These are phyloP conservation scores for Coregonus ussuriensis DNA, from an alignment of 2,797 vertebrate genomes.

Conservation along the genomic window DNA sequence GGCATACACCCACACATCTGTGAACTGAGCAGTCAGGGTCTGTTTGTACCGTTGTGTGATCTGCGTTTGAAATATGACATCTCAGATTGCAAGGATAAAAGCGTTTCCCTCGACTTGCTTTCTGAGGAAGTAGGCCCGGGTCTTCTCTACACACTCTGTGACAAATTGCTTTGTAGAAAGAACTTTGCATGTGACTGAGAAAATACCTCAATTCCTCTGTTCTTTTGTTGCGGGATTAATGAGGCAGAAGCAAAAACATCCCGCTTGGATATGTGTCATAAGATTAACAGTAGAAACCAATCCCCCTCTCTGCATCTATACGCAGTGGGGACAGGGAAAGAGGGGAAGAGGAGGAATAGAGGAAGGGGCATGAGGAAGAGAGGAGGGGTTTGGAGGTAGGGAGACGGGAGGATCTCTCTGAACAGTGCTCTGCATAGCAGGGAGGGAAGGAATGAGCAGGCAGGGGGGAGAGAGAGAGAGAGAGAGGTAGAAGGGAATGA, in stretches of 20 bases:
- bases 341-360: background rate
- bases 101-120: background rate
- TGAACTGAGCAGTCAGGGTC: background rate
- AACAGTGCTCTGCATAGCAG: background rate
- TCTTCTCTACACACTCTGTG: background rate
- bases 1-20: slow-evolving; percentile 1
- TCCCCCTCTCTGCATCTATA: slow-evolving; percentile 14
- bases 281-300: too few species aligned
- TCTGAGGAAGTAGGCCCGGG: background rate
- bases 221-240: slow-evolving; percentile 59
- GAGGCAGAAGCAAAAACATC: slow-evolving; percentile 45
- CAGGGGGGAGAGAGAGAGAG: too few species aligned
- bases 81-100: background rate
- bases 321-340: background rate
- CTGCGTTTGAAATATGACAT: too few species aligned
- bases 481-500: slow-evolving; percentile 1
- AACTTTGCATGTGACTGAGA: background rate
- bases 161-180: background rate
- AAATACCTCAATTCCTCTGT: background rate
- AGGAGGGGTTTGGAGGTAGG: slow-evolving; percentile 6
- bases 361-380: background rate
- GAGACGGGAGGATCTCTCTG: slow-evolving; percentile 10
- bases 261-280: too few species aligned
- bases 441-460: slow-evolving; percentile 11
- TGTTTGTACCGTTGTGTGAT: background rate